Evolutionary conservation across 1,140 invertebrate species (phyloP).

Genomic region (Oreohelix idahoensis): DNA sequence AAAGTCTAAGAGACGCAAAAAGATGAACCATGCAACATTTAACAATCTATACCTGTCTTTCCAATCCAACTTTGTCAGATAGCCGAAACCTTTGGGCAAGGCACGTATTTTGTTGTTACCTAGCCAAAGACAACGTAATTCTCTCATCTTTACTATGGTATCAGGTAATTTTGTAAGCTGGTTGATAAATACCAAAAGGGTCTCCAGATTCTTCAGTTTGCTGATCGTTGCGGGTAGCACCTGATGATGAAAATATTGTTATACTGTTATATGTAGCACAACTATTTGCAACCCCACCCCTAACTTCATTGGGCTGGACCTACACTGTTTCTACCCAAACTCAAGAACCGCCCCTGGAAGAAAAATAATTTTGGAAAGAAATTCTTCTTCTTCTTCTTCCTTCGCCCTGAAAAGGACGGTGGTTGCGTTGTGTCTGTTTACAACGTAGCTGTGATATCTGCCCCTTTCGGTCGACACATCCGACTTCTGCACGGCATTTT

Average conservation of each 20-base stretch:
- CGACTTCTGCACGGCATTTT: too few relatives aligned
- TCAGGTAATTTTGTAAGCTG: constrained; percentile 67
- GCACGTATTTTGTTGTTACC: constrained; percentile 67
- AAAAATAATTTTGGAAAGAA: too few relatives aligned
- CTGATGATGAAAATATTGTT: constrained; percentile 29
- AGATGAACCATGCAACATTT: too few relatives aligned
- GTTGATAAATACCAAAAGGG: constrained; percentile 70
- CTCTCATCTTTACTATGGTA: constrained; percentile 61
- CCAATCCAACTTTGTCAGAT: constrained; percentile 71
- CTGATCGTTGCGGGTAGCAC: constrained; percentile 64
- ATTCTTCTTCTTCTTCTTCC: too few relatives aligned
- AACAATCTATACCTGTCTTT: constrained; percentile 42
- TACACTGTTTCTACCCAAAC: too few relatives aligned
- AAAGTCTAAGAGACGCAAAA: too few relatives aligned
- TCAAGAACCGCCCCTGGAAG: too few relatives aligned
- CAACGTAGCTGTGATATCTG: too few relatives aligned
- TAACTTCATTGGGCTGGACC: too few relatives aligned
- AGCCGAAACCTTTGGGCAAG: constrained; percentile 67
- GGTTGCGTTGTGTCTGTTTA: too few relatives aligned
- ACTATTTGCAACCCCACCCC: background rate
- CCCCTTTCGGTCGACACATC: too few relatives aligned
- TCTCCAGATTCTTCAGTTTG: constrained; percentile 66
- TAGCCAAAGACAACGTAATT: constrained; percentile 70
- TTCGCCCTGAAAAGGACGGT: too few relatives aligned
- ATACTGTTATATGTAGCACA: background rate